Evolutionary conservation across 2,888 invertebrate species (phyloP).

Genomic region (Drosophila formosana): DNA sequence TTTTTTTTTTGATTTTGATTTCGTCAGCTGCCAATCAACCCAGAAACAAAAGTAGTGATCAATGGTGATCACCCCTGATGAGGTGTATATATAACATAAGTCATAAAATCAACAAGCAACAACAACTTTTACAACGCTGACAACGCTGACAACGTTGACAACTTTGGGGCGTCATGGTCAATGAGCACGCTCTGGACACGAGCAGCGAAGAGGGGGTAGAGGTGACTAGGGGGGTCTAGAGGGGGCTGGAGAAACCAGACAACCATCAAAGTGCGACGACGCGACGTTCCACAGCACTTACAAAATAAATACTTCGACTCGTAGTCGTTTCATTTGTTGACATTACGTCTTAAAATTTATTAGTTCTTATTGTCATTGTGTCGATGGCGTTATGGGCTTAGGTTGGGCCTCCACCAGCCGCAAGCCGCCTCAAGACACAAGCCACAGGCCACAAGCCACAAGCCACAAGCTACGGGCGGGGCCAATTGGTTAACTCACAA

Average conservation of each 20-base stretch:
- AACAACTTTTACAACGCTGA: slow-evolving; percentile 49
- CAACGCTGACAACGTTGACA: slow-evolving; percentile 41
- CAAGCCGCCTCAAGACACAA: too few relatives aligned
- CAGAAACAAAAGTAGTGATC: neutral
- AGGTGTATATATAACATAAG: slow-evolving; percentile 41
- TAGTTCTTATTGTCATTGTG: slow-evolving; percentile 62
- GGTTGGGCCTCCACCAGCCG: slow-evolving; percentile 30
- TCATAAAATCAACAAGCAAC: slow-evolving; percentile 68
- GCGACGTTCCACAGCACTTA: slow-evolving; percentile 42
- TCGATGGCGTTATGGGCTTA: slow-evolving; percentile 32
- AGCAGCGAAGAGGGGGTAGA: neutral
- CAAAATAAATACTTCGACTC: slow-evolving; percentile 1
- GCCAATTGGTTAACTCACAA: slow-evolving; percentile 28
- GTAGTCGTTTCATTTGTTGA: slow-evolving; percentile 54
- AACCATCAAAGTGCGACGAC: slow-evolving; percentile 20
- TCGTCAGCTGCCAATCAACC: slow-evolving; percentile 56
- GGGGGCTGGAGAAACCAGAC: neutral
- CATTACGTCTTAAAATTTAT: slow-evolving; percentile 76
- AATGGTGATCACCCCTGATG: slow-evolving; percentile 5
- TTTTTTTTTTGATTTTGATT: slow-evolving; percentile 22
- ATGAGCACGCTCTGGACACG: slow-evolving; percentile 52
- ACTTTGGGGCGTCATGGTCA: slow-evolving; percentile 66
- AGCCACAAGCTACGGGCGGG: slow-evolving; percentile 24
- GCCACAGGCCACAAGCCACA: too few relatives aligned
- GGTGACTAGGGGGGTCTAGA: neutral